phyloP scores from a whole-genome alignment of 2,888 invertebrate genomes.

The Pocota personata region DNA sequence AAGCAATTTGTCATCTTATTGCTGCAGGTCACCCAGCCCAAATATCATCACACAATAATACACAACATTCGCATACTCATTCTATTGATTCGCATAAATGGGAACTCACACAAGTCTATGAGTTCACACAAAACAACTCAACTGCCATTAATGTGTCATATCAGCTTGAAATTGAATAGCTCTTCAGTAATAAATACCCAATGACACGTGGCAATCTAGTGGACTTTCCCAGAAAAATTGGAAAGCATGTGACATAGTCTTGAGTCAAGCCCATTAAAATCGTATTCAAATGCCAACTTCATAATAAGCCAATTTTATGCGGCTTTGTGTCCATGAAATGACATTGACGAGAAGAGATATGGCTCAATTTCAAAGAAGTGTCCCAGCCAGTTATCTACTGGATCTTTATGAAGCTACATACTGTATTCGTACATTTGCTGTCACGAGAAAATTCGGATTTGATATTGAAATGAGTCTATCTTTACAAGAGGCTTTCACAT shows the following conservation, averaged over 20 bases:
- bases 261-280: not conserved
- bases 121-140: not conserved
- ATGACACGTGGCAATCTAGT: slow-evolving; percentile 10
- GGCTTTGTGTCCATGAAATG: not conserved
- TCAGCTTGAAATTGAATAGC: not conserved
- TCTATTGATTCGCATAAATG: not conserved
- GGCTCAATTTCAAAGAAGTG: not conserved
- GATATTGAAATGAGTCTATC: too few species aligned
- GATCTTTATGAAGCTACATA: not conserved
- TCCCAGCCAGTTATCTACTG: not conserved
- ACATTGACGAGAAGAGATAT: not conserved
- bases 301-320: not conserved
- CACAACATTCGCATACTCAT: not conserved
- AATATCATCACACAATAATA: not conserved
- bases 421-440: too few species aligned
- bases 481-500: too few species aligned
- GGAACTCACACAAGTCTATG: not conserved
- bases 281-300: not conserved
- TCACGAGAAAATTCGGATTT: too few species aligned
- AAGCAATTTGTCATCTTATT: not conserved
- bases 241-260: not conserved
- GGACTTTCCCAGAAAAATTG: not conserved
- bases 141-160: not conserved
- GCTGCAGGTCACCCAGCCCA: not conserved
- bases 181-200: not conserved